A percentile compares a stretch with the other conserved stretches of the same genome.
These are phyloP conservation scores for Proteles cristata DNA, from an alignment of 2,113 vertebrate genomes.

Conservation along the genomic window DNA sequence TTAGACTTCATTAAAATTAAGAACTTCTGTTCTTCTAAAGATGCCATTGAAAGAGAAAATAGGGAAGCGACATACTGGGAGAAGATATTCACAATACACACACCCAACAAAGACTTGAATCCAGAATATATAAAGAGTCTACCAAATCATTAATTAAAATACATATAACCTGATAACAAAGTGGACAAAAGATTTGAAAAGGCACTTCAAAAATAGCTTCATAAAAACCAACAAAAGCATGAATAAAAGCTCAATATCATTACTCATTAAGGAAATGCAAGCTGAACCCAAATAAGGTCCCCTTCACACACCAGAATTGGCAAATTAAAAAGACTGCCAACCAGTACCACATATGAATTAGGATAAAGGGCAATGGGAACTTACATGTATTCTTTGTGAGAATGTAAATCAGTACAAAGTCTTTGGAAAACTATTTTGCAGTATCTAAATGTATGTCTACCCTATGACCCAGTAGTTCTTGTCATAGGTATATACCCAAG, in stretches of 20 bases:
- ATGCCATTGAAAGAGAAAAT: background rate
- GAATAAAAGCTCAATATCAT: background rate
- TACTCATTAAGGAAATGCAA: background rate
- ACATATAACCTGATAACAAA: background rate
- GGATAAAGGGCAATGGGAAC: background rate
- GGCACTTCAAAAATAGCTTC: background rate
- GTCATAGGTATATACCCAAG: background rate
- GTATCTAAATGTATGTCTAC: background rate
- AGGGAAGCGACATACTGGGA: background rate
- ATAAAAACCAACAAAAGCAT: background rate
- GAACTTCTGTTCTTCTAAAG: background rate
- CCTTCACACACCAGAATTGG: background rate
- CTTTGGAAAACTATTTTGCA: background rate
- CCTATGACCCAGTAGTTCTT: background rate
- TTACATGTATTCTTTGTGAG: background rate
- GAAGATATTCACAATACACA: conserved; percentile 11
- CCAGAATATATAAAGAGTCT: background rate
- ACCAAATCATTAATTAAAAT: conserved; percentile 8
- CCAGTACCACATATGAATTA: background rate
- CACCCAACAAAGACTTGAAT: background rate
- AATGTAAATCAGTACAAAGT: background rate
- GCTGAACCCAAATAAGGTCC: background rate
- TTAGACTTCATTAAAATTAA: background rate
- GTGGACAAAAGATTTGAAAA: background rate
- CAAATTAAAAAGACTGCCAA: background rate